A percentile compares a stretch with the other conserved stretches of the same genome.
Evolutionary conservation across 2,113 vertebrate species (phyloP).

Genomic region (Nothoprocta perdicaria): DNA sequence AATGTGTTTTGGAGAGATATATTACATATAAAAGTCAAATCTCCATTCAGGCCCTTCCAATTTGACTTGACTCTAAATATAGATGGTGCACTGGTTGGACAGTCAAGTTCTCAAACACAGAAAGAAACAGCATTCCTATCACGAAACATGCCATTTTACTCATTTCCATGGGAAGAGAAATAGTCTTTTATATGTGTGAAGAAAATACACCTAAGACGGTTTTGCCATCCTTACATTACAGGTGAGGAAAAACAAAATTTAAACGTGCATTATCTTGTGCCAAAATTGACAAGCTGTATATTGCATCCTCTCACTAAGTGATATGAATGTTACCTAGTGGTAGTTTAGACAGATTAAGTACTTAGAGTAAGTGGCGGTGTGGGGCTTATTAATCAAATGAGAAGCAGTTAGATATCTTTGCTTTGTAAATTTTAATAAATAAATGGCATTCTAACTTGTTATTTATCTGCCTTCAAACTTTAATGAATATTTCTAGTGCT

Average conservation of each 20-base stretch:
- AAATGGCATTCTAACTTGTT: constrained; percentile 43
- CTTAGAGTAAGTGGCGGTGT: constrained; percentile 3
- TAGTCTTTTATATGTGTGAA: accelerated
- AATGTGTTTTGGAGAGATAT: background rate
- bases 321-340: background rate
- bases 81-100: background rate
- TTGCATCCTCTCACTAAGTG: background rate
- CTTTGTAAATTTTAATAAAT: constrained; percentile 67
- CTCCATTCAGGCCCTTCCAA: background rate
- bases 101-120: background rate
- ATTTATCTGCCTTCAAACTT: constrained; percentile 71
- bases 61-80: background rate
- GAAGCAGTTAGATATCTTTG: constrained; percentile 40
- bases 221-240: background rate
- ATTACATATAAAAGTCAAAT: background rate
- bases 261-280: background rate
- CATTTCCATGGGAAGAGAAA: background rate
- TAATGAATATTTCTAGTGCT: constrained; percentile 72
- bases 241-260: background rate
- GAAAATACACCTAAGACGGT: background rate
- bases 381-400: constrained; percentile 36
- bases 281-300: background rate
- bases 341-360: background rate
- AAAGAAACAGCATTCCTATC: background rate
- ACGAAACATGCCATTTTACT: background rate